Conservation (phyloP, 2,113 vertebrate species). For the Sakesphorus luctuosus region DNA sequence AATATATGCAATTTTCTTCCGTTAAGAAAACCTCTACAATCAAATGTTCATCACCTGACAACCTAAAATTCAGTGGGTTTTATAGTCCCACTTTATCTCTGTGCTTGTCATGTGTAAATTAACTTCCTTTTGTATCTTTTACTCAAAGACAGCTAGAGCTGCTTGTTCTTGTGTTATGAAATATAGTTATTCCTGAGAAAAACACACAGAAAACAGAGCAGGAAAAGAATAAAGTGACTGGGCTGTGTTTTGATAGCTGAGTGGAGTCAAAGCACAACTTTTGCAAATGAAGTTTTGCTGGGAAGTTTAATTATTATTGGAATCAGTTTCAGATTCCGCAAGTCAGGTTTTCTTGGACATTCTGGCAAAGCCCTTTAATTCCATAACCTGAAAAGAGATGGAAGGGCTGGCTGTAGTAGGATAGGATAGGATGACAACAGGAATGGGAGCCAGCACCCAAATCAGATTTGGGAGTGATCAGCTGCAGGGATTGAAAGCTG, state of each 20-base stretch:
- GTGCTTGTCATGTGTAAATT: background rate
- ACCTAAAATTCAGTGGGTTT: background rate
- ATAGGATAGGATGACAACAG: background rate
- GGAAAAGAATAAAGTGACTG: background rate
- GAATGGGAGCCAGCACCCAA: background rate
- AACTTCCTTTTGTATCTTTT: background rate
- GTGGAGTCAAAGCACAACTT: background rate
- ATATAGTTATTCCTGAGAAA: background rate
- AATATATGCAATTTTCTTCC: background rate
- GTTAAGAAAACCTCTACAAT: background rate
- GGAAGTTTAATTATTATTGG: background rate
- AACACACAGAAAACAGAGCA: background rate
- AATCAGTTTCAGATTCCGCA: background rate
- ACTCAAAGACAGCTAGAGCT: background rate
- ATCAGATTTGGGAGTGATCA: slow-evolving; percentile 21
- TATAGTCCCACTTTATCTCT: background rate
- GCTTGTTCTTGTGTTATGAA: background rate
- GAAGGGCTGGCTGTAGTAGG: background rate
- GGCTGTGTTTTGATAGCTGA: background rate
- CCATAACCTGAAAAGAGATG: background rate
- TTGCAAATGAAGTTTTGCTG: background rate
- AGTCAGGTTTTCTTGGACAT: background rate
- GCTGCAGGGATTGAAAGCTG: background rate
- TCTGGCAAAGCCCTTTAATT: background rate
- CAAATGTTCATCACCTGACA: background rate